Evolutionary conservation across 2,797 vertebrate species (phyloP), one percentile per base, ranked within the genome.

Genomic region (Hypotaenidia okinawae): DNA sequence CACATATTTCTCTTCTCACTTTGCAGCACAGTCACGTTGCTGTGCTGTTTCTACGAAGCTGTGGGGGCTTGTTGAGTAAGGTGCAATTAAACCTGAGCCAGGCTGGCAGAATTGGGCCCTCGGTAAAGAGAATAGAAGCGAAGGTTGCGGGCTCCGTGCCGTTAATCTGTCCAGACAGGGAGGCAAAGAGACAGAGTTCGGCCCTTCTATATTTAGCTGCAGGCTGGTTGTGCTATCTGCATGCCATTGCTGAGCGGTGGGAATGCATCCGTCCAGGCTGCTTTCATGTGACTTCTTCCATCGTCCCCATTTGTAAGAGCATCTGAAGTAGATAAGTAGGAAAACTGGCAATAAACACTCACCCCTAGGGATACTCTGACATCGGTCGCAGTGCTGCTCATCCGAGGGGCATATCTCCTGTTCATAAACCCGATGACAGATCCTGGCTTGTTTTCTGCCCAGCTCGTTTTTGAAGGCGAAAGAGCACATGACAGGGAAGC

Each of bases 131-230:
- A 95, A 17, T 4, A 6, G 89, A 91, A 93, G 14, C 1, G 5
- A 93, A 92, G 22, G 63, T n/a, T 94, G 58, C 52, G 64, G 68
- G 6, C 59, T 62, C 52, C 43, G 2, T 77, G 55, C 25, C 25
- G 37, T 11, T 18, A 17, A 91, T 95, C 93, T 94, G 75, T 62
- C 74, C 2, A 7, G 70, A 85, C 79, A 79, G 37, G 62, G 68
- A 91, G 62, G 81, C 59, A 95, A 90, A 92, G 76, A 92, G 73
- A 82, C 63, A 80, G 89, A 96, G 91, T 89, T 86, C 55, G 55
- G 35, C 62, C 74, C 84, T 93, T 92, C 91, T 95, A 14, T 90
- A 91, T 97, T 97, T 97, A 93, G 82, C 88, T 93, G 43, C 83
- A 91, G 81, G 28, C n/a, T 5, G 37, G 57, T 66, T 96, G 70